Conservation (phyloP, 2,113 vertebrate species). For the Hypomesus transpacificus region DNA sequence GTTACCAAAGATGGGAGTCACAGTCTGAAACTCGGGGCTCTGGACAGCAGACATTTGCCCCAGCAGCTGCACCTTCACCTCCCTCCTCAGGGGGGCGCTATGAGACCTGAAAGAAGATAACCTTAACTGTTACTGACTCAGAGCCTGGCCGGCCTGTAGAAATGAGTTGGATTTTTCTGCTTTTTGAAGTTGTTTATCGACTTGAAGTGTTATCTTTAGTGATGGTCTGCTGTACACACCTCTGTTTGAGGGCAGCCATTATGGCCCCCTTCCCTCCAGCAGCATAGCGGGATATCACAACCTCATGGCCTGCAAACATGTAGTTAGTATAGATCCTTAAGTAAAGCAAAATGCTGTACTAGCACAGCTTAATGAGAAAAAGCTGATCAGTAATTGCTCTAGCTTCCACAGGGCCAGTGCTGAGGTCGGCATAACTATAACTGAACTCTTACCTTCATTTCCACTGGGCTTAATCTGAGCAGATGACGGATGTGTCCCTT, state of each 20-base stretch:
- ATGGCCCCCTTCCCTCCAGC: conserved; percentile 76
- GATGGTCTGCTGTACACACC: conserved; percentile 60
- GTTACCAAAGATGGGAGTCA: conserved; percentile 10
- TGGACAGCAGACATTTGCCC: conserved; percentile 27
- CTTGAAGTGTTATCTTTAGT: too few relatives aligned
- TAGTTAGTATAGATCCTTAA: neutral
- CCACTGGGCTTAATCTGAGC: conserved; percentile 44
- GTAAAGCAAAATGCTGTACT: neutral
- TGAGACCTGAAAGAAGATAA: conserved; percentile 63
- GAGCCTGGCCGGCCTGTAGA: neutral
- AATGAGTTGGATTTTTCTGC: too few relatives aligned
- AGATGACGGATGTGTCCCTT: conserved; percentile 10
- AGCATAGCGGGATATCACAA: conserved; percentile 80
- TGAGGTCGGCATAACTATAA: neutral
- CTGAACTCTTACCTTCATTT: conserved; percentile 58
- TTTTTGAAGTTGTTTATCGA: too few relatives aligned
- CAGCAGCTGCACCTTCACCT: conserved; percentile 81
- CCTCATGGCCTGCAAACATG: conserved; percentile 64
- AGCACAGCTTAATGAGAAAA: neutral
- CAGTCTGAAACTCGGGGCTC: neutral
- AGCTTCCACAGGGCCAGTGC: too few relatives aligned
- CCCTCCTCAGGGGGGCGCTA: conserved; percentile 66
- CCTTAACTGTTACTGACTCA: neutral
- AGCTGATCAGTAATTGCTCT: too few relatives aligned
- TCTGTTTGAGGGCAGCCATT: conserved; percentile 77